These are phyloP conservation scores for Cryptus viduatorius DNA, from an alignment of 2,888 invertebrate genomes.

Conservation along the genomic window DNA sequence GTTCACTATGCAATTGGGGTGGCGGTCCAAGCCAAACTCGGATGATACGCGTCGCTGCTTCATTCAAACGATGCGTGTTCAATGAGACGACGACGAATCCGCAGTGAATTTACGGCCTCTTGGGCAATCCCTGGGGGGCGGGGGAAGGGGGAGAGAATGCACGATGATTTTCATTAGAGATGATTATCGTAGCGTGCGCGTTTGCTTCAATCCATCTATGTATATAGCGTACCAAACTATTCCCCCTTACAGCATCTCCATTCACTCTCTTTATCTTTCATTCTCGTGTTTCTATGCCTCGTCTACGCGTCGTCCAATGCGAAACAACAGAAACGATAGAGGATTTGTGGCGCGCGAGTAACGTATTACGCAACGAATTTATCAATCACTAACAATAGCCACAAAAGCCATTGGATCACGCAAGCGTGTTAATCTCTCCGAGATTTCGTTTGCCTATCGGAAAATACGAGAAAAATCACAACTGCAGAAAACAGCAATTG, in stretches of 20 bases:
- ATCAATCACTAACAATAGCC: slow-evolving; percentile 56
- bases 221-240: slow-evolving; percentile 8
- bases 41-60: slow-evolving; percentile 54
- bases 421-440: slow-evolving; percentile 25
- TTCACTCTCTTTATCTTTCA: slow-evolving; percentile 42
- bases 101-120: slow-evolving; percentile 73
- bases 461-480: neutral
- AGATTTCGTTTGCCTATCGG: slow-evolving; percentile 40
- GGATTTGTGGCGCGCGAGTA: slow-evolving; percentile 8
- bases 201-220: slow-evolving; percentile 34
- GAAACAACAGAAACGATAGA: slow-evolving; percentile 11
- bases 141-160: slow-evolving; percentile 40
- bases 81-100: slow-evolving; percentile 68
- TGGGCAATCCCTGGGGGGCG: slow-evolving; percentile 61
- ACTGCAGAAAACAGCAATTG: neutral
- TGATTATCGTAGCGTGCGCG: slow-evolving; percentile 70
- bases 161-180: slow-evolving; percentile 73
- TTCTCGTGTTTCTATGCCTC: slow-evolving; percentile 17
- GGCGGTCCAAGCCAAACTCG: slow-evolving; percentile 39
- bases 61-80: slow-evolving; percentile 70
- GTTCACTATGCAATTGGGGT: slow-evolving; percentile 57
- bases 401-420: slow-evolving; percentile 52
- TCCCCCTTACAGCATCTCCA: slow-evolving; percentile 2
- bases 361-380: slow-evolving; percentile 60
- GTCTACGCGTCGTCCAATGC: slow-evolving; percentile 6